These are phyloP conservation scores for Amaurobius ferox DNA, from an alignment of 2,888 invertebrate genomes.

Conservation along the genomic window DNA sequence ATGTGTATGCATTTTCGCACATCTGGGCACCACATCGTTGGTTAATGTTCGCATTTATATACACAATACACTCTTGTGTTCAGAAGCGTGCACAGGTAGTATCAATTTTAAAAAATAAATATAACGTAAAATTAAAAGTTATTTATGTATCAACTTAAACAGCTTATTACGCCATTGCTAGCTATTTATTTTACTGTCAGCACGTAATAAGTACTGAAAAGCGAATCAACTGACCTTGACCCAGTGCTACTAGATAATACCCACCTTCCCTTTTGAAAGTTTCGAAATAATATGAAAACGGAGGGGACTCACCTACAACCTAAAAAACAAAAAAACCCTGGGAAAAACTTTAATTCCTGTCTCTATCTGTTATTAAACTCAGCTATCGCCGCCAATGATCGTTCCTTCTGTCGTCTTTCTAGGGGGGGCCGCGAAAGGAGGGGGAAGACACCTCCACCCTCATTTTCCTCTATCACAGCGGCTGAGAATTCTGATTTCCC, in stretches of 20 bases:
- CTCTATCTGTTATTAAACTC: constrained; percentile 3
- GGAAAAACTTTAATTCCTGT: neutral
- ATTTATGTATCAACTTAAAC: too few species aligned
- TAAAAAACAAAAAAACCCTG: neutral
- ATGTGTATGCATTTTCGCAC: too few species aligned
- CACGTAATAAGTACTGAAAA: too few species aligned
- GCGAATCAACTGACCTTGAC: neutral
- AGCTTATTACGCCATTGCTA: too few species aligned
- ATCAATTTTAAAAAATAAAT: too few species aligned
- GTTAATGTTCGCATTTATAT: too few species aligned
- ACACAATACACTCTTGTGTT: too few species aligned
- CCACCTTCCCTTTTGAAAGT: neutral
- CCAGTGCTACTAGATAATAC: neutral
- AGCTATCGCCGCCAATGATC: neutral
- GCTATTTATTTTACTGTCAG: too few species aligned
- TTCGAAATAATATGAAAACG: neutral
- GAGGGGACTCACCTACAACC: neutral
- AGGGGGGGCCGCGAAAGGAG: neutral
- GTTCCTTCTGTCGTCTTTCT: neutral
- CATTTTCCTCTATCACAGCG: constrained; percentile 45
- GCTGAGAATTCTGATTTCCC: constrained; percentile 35
- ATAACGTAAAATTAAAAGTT: too few species aligned
- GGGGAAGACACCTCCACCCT: constrained; percentile 1
- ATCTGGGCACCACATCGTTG: too few species aligned
- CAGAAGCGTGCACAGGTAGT: too few species aligned